A percentile compares a stretch with the other conserved stretches of the same genome.
These are phyloP conservation scores for Heliconius hortense DNA, from an alignment of 2,888 invertebrate species.

Conservation along the genomic window DNA sequence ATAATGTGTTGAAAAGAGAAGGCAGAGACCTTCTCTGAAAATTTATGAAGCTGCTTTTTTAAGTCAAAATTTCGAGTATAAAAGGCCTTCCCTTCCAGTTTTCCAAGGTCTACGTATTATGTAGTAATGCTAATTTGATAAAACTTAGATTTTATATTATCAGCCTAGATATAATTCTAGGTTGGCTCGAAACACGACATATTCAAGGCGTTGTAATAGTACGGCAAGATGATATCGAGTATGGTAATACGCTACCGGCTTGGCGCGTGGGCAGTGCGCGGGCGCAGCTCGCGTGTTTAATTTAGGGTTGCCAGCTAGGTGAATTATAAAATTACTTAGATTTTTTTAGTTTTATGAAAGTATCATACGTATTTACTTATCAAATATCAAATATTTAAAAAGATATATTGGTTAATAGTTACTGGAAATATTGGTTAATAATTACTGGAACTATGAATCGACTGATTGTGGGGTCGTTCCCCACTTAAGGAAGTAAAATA, in stretches of 20 bases:
- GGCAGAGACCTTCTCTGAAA: neutral
- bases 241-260: slow-evolving; percentile 47
- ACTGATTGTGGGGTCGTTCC: too few relatives aligned
- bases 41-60: neutral
- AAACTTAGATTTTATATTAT: neutral
- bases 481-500: too few relatives aligned
- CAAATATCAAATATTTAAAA: neutral
- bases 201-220: slow-evolving; percentile 44
- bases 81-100: neutral
- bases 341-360: neutral
- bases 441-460: too few relatives aligned
- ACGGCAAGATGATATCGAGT: slow-evolving; percentile 45
- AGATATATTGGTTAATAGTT: neutral
- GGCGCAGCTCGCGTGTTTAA: slow-evolving; percentile 47
- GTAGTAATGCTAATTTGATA: neutral
- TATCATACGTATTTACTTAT: neutral
- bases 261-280: slow-evolving; percentile 48
- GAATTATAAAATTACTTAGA: neutral
- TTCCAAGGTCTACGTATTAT: neutral
- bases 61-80: neutral
- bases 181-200: slow-evolving; percentile 23
- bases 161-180: slow-evolving; percentile 3
- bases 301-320: slow-evolving; percentile 46
- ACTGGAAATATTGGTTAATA: too few relatives aligned
- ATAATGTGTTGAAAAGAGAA: too few relatives aligned